Base-by-base conservation (phyloP, 2,888 invertebrate genomes). In the Drosophila lutescens region DNA sequence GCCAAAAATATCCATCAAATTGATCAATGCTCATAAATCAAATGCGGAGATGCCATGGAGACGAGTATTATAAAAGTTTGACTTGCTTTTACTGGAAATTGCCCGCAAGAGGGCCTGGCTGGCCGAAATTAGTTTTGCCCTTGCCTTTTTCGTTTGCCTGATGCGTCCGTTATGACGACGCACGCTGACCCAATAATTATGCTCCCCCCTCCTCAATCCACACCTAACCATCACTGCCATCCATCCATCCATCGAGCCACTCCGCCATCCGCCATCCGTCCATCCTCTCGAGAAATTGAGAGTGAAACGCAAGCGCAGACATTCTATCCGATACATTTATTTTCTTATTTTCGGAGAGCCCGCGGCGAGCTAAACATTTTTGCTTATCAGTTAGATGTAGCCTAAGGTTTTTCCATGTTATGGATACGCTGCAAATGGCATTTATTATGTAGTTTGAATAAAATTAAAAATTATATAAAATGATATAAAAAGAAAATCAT, bases 1-100 rank as follows among this genome's bases (percentile, higher is more conserved):
- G 61, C 51, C 26, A 46, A 63, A 63, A 80, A 83, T 81, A 85
- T 89, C 83, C 90, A 90, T 89, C 89, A 89, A 90, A 89, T 81
- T 90, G 90, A 91, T 90, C 88, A 89, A 89, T 83, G 86, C 81
- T 86, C 82, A 90, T 91, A 90, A 90, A 91, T 91, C 90, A 91
- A 83, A 62, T 62, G 62, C 30, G 61, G 62, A 47, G 61, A 61
- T 61, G 61, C 77, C 79, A 84, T 53, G 79, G 47, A 4, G 66
- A 23, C 23, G 23, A 84, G 51, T 56, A 32, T 72, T 65, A 50
- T 62, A 63, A 43, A 30, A 32, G 34, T 70, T 60, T 50, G 61
- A 38, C 67, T 54, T 36, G 50, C 76, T 80, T 83, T 84, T 88
- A 83, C 80, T 81, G 80, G 79, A 86, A 89, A 82, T 82, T 85